phyloP scores from a whole-genome alignment of 2,888 invertebrate genomes.

The Drosophila meridionalis region DNA sequence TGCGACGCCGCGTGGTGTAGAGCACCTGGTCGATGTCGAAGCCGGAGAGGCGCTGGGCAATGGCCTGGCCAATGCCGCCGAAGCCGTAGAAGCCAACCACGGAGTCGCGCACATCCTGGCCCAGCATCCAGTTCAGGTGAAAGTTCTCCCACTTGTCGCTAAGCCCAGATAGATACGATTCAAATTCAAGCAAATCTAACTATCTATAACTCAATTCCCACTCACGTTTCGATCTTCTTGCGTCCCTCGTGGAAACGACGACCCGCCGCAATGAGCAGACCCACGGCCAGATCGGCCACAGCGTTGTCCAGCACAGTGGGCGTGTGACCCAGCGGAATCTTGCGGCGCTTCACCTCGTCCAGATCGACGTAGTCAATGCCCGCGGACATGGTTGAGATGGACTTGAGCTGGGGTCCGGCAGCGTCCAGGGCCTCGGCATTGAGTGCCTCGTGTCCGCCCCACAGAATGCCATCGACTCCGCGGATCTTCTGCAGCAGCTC shows the following conservation, averaged over 20 bases:
- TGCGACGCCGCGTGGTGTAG: conserved; percentile 89
- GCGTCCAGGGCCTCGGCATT: conserved; percentile 82
- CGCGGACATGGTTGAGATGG: conserved; percentile 93
- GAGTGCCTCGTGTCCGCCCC: conserved; percentile 79
- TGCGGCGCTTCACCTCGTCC: conserved; percentile 88
- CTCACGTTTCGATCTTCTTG: conserved; percentile 86
- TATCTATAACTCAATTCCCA: not conserved
- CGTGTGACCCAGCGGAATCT: conserved; percentile 92
- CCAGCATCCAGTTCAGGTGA: conserved; percentile 91
- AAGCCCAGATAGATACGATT: not conserved
- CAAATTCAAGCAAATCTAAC: no score
- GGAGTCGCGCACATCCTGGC: conserved; percentile 90
- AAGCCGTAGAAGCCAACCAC: conserved; percentile 94
- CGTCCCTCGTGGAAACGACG: conserved; percentile 92
- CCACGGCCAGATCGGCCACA: conserved; percentile 93
- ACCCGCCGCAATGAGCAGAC: conserved; percentile 90
- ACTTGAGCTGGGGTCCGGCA: conserved; percentile 88
- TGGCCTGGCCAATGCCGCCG: conserved; percentile 91
- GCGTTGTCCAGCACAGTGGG: conserved; percentile 90
- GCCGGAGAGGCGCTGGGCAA: conserved; percentile 89
- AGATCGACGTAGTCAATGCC: conserved; percentile 94
- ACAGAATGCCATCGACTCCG: conserved; percentile 83
- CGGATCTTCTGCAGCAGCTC: conserved; percentile 82
- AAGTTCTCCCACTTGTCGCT: conserved; percentile 89
- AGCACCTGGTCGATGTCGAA: conserved; percentile 90